phyloP scores from a whole-genome alignment of 2,113 vertebrate species.

The Chionomys nivalis region DNA sequence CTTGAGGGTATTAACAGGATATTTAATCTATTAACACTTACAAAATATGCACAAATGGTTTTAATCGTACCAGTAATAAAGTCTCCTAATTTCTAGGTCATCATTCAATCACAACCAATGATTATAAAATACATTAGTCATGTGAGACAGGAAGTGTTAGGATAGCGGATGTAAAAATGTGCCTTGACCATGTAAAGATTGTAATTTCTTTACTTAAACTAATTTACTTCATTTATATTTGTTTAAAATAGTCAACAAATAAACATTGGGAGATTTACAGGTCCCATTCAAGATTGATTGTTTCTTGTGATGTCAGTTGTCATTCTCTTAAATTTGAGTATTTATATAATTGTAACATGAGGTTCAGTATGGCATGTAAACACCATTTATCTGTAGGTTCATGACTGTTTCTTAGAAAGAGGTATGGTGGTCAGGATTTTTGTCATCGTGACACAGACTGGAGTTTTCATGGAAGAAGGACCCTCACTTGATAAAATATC shows the following conservation, averaged over 20 bases:
- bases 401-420: background rate
- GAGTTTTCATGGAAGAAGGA: background rate
- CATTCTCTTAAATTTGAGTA: background rate
- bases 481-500: background rate
- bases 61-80: background rate
- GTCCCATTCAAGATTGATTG: background rate
- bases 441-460: background rate
- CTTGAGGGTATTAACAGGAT: background rate
- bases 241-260: background rate
- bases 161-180: background rate
- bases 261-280: background rate
- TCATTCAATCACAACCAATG: background rate
- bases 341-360: background rate
- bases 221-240: background rate
- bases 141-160: background rate
- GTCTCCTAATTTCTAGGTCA: background rate
- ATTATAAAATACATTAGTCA: background rate
- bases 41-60: slow-evolving; percentile 21
- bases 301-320: background rate
- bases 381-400: background rate
- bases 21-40: slow-evolving; percentile 37
- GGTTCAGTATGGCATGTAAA: too few relatives aligned
- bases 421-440: background rate
- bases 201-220: background rate
- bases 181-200: background rate